Conservation (phyloP, 2,888 invertebrate species). For the Prionchulus punctatus region DNA sequence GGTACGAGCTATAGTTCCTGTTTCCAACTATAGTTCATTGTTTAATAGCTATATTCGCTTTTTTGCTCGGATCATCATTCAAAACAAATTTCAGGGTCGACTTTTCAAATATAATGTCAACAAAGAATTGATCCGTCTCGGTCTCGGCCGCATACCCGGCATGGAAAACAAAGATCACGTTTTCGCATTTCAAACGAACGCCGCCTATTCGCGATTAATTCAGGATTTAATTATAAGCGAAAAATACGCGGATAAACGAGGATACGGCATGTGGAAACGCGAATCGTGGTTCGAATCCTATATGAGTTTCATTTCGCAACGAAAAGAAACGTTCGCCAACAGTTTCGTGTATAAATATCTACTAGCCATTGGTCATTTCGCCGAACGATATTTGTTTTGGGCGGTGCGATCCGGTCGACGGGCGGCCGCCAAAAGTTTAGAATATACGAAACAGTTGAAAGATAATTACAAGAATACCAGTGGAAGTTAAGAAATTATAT, state of each 20-base stretch:
- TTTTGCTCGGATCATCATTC: not conserved
- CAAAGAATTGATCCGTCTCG: constrained; percentile 26
- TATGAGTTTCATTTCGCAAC: too few species aligned
- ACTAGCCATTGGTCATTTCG: too few species aligned
- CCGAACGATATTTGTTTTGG: too few species aligned
- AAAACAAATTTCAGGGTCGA: constrained; percentile 5
- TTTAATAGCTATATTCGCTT: not conserved
- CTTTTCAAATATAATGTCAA: constrained; percentile 21
- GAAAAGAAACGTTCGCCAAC: too few species aligned
- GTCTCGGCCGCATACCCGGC: constrained; percentile 26
- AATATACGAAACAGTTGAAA: too few species aligned
- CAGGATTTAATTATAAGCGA: constrained; percentile 26
- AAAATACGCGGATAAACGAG: constrained; percentile 29
- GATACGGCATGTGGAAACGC: constrained; percentile 29
- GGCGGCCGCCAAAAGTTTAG: too few species aligned
- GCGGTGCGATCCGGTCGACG: too few species aligned
- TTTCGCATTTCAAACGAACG: constrained; percentile 22
- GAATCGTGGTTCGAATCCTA: too few species aligned
- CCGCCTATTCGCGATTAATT: constrained; percentile 26
- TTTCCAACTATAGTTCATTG: not conserved
- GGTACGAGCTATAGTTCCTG: constrained; percentile 2
- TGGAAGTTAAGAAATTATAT: too few species aligned
- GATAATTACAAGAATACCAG: too few species aligned
- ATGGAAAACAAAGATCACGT: constrained; percentile 23
- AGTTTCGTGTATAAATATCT: too few species aligned